Conservation (phyloP, 2,888 invertebrate genomes). For the Lasius fuliginosus region DNA sequence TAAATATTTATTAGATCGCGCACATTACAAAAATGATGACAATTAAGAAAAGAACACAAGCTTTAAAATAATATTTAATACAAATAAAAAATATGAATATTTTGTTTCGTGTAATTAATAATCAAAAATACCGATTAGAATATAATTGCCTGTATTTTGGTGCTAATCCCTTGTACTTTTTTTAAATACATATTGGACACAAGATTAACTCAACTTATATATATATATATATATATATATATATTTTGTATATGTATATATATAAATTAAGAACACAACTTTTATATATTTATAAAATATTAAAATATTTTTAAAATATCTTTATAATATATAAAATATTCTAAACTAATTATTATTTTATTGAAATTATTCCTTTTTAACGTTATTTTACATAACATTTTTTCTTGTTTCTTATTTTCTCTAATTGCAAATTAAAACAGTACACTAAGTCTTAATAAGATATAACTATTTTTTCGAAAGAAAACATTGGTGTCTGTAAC, state of each 20-base stretch:
- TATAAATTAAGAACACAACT: not conserved
- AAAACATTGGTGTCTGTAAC: not conserved
- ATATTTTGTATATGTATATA: too few relatives aligned
- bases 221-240: not conserved
- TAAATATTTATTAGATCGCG: not conserved
- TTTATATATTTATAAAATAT: not conserved
- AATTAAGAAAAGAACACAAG: not conserved
- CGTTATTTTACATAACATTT: not conserved
- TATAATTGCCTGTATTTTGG: not conserved
- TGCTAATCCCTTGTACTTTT: not conserved
- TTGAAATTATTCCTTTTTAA: not conserved
- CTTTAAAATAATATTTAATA: conserved; percentile 4
- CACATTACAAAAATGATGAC: not conserved
- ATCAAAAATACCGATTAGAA: not conserved
- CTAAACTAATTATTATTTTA: not conserved
- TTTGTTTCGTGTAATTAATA: not conserved
- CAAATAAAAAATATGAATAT: not conserved
- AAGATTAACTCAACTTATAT: not conserved
- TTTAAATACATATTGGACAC: not conserved
- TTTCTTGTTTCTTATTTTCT: not conserved
- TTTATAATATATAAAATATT: not conserved
- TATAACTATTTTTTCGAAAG: not conserved
- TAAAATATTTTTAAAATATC: not conserved
- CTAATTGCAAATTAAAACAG: not conserved
- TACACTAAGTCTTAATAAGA: conserved; percentile 4